Base-by-base conservation (phyloP, 2,888 invertebrate genomes). In the Amblyjoppa fuscipennis region DNA sequence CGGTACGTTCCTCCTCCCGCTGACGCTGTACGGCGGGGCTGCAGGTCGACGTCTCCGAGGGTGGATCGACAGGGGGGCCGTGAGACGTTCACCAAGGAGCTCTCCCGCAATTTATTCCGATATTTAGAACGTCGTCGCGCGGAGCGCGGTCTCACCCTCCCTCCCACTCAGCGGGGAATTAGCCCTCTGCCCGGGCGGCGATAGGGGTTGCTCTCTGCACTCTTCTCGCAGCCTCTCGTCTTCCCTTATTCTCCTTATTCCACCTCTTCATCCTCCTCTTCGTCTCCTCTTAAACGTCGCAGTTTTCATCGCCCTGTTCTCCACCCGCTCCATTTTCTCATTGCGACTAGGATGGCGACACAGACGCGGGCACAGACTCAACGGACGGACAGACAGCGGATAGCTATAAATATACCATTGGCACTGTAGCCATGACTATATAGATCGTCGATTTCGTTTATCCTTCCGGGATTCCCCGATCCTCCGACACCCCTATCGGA, bases 51-150 rank as follows among this genome's bases (percentile, higher is more conserved):
- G 84, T 81, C 69, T 85, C 61, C 70, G 78, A 78, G 66, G 81
- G 81, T 68, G 74, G 79, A 49, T 45, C 38, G 78, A 70, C 69
- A n/a, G 59, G 53, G 20, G 71, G 61, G 71, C 61, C 38, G 11
- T 69, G 73, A 68, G 41, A 61, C 59, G 84, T 20, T 53, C 68
- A 84, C 75, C 86, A 79, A 76, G 84, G 49, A 68, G 51, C 81
- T 82, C 85, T 81, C 75, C 88, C 89, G 84, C 89, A 92, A 93
- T 93, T 93, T 93, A 93, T 93, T 92, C 93, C 91, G 91, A 93
- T 93, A 93, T 93, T 93, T 93, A 92, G 91, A 85, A 51, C 80
- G 85, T 71, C 85, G 77, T 64, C 34, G 80, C 73, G 76, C 71
- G 76, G 51, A 45, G 79, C 45, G 66, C 73, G 74, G 38, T 73